These are phyloP conservation scores for Polyommatus iphigenia DNA, from an alignment of 2,888 invertebrate genomes.

Conservation along the genomic window DNA sequence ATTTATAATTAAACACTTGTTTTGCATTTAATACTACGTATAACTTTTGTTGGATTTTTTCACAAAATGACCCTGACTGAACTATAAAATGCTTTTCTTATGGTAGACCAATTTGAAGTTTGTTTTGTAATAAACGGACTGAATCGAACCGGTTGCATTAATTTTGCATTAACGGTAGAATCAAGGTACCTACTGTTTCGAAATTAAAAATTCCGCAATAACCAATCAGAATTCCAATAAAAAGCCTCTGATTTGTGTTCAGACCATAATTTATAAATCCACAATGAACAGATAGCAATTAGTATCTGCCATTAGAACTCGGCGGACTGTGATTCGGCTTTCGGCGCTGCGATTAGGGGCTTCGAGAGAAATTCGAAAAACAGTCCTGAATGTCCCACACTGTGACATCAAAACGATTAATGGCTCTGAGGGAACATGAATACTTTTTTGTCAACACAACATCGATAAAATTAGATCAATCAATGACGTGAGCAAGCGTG, in stretches of 20 bases:
- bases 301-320: constrained; percentile 57
- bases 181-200: not conserved
- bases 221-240: constrained; percentile 43
- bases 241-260: constrained; percentile 40
- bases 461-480: not conserved
- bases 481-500: not conserved
- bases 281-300: constrained; percentile 52
- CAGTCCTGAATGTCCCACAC: constrained; percentile 79
- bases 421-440: constrained; percentile 67
- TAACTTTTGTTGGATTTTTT: no score
- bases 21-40: no score
- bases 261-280: constrained; percentile 37
- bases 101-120: no score
- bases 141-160: not conserved
- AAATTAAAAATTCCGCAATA: not conserved
- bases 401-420: constrained; percentile 78
- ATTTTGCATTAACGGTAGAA: not conserved
- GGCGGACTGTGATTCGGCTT: constrained; percentile 54
- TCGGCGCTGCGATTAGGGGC: constrained; percentile 66
- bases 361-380: constrained; percentile 62
- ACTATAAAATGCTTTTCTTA: no score
- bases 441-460: constrained; percentile 54
- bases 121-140: no score
- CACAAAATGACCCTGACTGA: no score
- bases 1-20: no score